Conservation (phyloP, 2,888 invertebrate genomes). For the Tetramorium bicarinatum region DNA sequence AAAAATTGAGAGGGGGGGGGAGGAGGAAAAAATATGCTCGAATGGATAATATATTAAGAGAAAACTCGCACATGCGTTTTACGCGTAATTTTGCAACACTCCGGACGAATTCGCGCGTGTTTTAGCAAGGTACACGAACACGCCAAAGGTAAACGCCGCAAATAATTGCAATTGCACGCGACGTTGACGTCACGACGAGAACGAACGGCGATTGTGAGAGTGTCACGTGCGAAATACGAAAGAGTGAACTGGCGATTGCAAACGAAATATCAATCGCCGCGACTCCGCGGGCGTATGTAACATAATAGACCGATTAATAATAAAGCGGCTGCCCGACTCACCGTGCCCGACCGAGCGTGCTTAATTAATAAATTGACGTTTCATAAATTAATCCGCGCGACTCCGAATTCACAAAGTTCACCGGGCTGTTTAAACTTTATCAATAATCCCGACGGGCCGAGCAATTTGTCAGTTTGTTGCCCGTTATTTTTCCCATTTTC, state of each 20-base stretch:
- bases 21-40: background rate
- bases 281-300: slow-evolving; percentile 23
- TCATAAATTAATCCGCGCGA: slow-evolving; percentile 51
- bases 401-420: slow-evolving; percentile 46
- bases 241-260: slow-evolving; percentile 29
- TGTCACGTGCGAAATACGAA: slow-evolving; percentile 44
- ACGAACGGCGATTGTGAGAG: slow-evolving; percentile 38
- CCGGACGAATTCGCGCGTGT: background rate
- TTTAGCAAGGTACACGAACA: background rate
- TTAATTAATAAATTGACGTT: slow-evolving; percentile 57
- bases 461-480: slow-evolving; percentile 30
- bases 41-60: background rate
- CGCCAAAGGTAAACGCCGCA: slow-evolving; percentile 45
- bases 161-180: slow-evolving; percentile 46
- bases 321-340: slow-evolving; percentile 39
- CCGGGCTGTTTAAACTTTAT: slow-evolving; percentile 40
- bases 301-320: slow-evolving; percentile 53
- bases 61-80: background rate
- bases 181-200: slow-evolving; percentile 17
- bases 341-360: slow-evolving; percentile 13
- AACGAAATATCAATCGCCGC: slow-evolving; percentile 51
- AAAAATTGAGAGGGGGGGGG: background rate
- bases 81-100: background rate
- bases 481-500: slow-evolving; percentile 1
- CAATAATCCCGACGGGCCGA: slow-evolving; percentile 25